These are phyloP conservation scores for Pogonognathellus flavescens DNA, from an alignment of 1,140 invertebrate genomes.

Conservation along the genomic window DNA sequence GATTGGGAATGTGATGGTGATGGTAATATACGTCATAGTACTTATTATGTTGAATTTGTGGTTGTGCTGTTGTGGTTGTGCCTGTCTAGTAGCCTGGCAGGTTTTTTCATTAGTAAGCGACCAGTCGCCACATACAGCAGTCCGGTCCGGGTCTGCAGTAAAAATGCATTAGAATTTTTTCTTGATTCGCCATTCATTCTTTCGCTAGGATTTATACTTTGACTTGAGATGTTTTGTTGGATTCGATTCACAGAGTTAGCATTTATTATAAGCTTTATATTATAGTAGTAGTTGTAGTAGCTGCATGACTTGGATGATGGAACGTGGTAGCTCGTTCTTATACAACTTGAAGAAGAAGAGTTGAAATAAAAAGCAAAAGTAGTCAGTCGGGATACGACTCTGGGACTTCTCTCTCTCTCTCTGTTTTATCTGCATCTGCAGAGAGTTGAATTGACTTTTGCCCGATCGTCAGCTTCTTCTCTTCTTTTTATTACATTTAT, in stretches of 20 bases:
- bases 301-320: not conserved
- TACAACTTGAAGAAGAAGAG: not conserved
- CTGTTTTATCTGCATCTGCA: not conserved
- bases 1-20: too few relatives aligned
- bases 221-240: not conserved
- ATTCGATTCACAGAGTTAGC: slow-evolving; percentile 37
- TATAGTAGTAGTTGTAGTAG: not conserved
- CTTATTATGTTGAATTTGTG: slow-evolving; percentile 43
- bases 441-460: slow-evolving; percentile 1
- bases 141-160: slow-evolving; percentile 4
- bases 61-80: slow-evolving; percentile 42
- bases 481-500: slow-evolving; percentile 17
- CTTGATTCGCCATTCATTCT: slow-evolving; percentile 22
- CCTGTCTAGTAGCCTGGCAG: slow-evolving; percentile 22
- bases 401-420: not conserved
- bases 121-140: slow-evolving; percentile 36
- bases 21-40: not conserved
- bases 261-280: not conserved
- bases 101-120: slow-evolving; percentile 18
- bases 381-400: not conserved
- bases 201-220: not conserved
- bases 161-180: slow-evolving; percentile 16
- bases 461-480: not conserved
- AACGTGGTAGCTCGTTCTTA: slow-evolving; percentile 1
- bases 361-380: slow-evolving; percentile 11